Evolutionary conservation across 2,113 vertebrate genomes (phyloP), one percentile per base, ranked within the genome.

Genomic region (Podarcis muralis): DNA sequence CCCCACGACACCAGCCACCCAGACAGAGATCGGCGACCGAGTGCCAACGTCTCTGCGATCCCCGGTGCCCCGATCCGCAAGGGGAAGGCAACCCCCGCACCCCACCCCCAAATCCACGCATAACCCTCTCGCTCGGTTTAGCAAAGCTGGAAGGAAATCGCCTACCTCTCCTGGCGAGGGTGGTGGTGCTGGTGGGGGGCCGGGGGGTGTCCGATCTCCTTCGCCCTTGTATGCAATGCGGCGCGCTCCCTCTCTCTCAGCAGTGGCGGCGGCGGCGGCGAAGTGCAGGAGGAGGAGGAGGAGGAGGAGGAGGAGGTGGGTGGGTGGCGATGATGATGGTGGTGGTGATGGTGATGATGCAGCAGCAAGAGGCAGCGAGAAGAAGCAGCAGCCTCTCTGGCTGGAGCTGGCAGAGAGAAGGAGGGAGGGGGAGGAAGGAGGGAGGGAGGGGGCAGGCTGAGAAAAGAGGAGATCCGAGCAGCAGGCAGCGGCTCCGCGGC

Each of bases 151-250:
- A 27, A 37, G 1, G 65, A n/a, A 71, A 57, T 16, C 48, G 57
- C 68, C 27, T 82, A 81, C 32, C 68, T 62, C 48, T 23, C 68
- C 79, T 62, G 1, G 32, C 68, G 62, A 48, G 25, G 43, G 4
- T 16, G 3, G 23, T 23, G 25, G 35, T 7, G 37, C 3, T 37
- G 30, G 18, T 13, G 18, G 53, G 77, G 2, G 59, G 15, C 5
- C 2, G 30, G 30, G 5, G 83, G 43, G 66, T 23, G 68, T 35
- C 48, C 86, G 69, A 11, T 81, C 77, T 81, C 66, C 86, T 72
- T 87, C 79, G 78, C 30, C 79, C 79, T 88, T 23, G 35, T 12
- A 35, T 62, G 83, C 88, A 89, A 65, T 85, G 62, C 77, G 53
- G 37, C 6, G 83, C 88, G 15, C 75, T 40, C 79, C 62, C n/a